Evolutionary conservation across 2,888 invertebrate genomes (phyloP), one percentile per base, ranked within the genome.

Genomic region (Folsomia candida): DNA sequence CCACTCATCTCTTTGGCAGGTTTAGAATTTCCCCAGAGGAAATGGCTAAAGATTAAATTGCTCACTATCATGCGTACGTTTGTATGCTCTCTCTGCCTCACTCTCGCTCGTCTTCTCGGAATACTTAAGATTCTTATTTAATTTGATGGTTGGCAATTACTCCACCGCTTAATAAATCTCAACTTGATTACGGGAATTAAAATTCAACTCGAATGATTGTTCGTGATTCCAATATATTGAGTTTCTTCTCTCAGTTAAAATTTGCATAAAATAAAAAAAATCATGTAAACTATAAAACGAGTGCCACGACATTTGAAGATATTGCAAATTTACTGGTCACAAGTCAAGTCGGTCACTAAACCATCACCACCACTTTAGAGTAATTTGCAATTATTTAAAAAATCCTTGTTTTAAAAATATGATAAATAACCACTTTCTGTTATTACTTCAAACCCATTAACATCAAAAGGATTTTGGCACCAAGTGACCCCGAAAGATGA

Each of bases 81-180:
- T n/a, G n/a, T n/a, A n/a, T n/a, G 9, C 47, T 47, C 47, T 11
- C 47, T 47, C 47, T 11, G 9, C 18, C 47, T 47, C 47, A 47
- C 47, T 47, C 9, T 11, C 47, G 9, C 47, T 47, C 47, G 18
- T 18, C 9, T 47, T 18, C 18, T 18, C 18, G 9, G 47, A 47
- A 47, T 47, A 47, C 47, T 11, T 47, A 47, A 47, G n/a, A 47
- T 18, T 47, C 47, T 47, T 47, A 47, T 47, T 47, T 47, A 18
- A 47, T 57, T n/a, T 57, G 14, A 57, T n/a, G 20, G 9, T 6
- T 57, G 20, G 9, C 6, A 11, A 57, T 11, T 57, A 11, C 6
- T 57, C 26, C 22, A 60, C n/a, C 11, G 60, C 24, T 60, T 60
- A 60, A 60, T 60, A 60, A 60, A 60, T 60, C 60, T 60, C 57